These are phyloP conservation scores for Cryptocephalus primarius DNA, from an alignment of 2,888 invertebrate species.

Conservation along the genomic window DNA sequence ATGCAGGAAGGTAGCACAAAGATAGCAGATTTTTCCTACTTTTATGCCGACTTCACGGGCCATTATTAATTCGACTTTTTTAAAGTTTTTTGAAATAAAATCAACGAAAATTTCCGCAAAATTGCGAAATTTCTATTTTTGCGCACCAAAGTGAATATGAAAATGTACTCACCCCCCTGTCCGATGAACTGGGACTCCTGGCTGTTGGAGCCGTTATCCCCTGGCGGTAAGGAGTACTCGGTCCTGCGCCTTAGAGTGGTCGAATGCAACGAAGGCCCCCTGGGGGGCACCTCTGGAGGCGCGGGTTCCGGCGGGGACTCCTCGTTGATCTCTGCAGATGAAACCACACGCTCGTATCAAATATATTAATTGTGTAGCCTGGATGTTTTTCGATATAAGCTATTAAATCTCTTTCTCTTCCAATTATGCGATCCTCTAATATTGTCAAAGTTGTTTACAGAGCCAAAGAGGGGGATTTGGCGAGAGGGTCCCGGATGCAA, in stretches of 20 bases:
- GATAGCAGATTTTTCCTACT: too few relatives aligned
- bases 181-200: conserved; percentile 32
- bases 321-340: conserved; percentile 44
- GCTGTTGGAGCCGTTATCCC: conserved; percentile 20
- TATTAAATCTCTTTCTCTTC: not conserved
- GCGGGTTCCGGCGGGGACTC: conserved; percentile 79
- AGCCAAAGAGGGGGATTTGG: conserved; percentile 1
- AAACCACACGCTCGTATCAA: not conserved
- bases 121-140: too few relatives aligned
- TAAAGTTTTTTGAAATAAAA: too few relatives aligned
- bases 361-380: not conserved
- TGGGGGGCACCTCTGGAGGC: conserved; percentile 77
- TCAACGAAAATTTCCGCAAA: too few relatives aligned
- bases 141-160: not conserved
- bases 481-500: not conserved
- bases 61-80: too few relatives aligned
- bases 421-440: not conserved
- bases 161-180: conserved; percentile 30
- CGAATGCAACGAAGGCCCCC: conserved; percentile 66
- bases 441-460: conserved; percentile 7
- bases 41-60: too few relatives aligned
- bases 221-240: conserved; percentile 43
- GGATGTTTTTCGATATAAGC: not conserved
- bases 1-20: too few relatives aligned
- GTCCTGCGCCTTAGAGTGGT: conserved; percentile 45